Percentiles rank a stretch among this genome's conserved stretches.
These are phyloP conservation scores for Glaucidium brasilianum DNA, from an alignment of 2,113 vertebrate genomes.

Conservation along the genomic window DNA sequence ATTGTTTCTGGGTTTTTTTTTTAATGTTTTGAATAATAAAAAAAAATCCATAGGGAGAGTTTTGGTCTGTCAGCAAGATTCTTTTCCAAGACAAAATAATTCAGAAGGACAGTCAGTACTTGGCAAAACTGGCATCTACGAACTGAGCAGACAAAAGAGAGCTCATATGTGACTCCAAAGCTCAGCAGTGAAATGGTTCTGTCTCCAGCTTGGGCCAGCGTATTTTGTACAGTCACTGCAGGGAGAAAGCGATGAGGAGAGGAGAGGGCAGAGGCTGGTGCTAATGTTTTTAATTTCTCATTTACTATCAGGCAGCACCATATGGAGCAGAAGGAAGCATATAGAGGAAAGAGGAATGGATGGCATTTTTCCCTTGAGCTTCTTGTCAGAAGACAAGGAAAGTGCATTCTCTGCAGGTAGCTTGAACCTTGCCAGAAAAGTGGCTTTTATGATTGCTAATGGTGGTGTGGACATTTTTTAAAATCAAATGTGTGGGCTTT, in stretches of 20 bases:
- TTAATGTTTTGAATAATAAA: neutral
- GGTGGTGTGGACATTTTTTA: neutral
- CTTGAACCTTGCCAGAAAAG: constrained; percentile 46
- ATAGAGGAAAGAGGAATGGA: constrained; percentile 1
- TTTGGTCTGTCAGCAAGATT: neutral
- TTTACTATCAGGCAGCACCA: constrained; percentile 58
- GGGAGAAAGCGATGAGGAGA: neutral
- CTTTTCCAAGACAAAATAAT: neutral
- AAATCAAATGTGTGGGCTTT: neutral
- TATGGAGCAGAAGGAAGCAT: constrained; percentile 32
- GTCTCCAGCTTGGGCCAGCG: neutral
- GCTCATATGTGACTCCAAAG: neutral
- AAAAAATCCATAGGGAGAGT: neutral
- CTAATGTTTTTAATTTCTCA: constrained; percentile 61
- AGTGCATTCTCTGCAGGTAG: constrained; percentile 63
- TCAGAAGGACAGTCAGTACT: neutral
- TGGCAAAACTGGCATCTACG: neutral
- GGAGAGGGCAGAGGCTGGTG: constrained; percentile 14
- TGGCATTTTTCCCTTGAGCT: constrained; percentile 41
- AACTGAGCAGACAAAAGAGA: neutral
- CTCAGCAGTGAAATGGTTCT: constrained; percentile 4
- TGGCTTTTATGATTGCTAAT: constrained; percentile 28
- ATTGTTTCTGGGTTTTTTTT: neutral
- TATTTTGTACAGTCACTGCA: neutral
- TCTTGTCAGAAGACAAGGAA: constrained; percentile 17